These are phyloP conservation scores for Drosophila buzzatii DNA, from an alignment of 2,888 invertebrate species.

Conservation along the genomic window DNA sequence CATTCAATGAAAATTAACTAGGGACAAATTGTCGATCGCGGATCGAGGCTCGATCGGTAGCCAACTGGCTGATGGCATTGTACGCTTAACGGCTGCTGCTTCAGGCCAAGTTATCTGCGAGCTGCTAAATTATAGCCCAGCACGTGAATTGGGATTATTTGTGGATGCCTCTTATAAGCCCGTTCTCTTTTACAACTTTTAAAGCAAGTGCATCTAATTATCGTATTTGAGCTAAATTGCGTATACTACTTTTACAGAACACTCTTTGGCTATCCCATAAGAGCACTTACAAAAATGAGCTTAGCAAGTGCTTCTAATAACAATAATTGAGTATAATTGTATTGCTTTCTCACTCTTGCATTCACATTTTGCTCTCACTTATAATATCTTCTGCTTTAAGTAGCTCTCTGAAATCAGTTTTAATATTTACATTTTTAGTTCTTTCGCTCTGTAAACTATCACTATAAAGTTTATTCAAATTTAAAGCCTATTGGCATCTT, in stretches of 20 bases:
- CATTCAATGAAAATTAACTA: constrained; percentile 59
- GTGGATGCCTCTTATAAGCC: constrained; percentile 4
- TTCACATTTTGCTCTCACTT: not conserved
- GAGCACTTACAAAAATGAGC: not conserved
- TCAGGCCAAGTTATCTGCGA: constrained; percentile 15
- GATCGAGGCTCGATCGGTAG: constrained; percentile 13
- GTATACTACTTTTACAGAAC: not conserved
- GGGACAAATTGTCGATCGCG: constrained; percentile 59
- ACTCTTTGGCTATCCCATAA: not conserved
- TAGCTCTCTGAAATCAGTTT: too few relatives aligned
- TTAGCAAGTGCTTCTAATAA: constrained; percentile 20
- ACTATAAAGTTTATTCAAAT: not conserved
- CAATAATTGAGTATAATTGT: constrained; percentile 3
- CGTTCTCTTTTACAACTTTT: constrained; percentile 13
- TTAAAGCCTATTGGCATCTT: constrained; percentile 2
- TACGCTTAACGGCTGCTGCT: constrained; percentile 45
- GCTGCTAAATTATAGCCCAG: constrained; percentile 35
- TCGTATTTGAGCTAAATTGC: constrained; percentile 4
- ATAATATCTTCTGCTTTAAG: too few relatives aligned
- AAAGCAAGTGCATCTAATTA: constrained; percentile 25
- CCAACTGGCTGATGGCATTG: constrained; percentile 29
- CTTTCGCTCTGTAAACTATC: not conserved
- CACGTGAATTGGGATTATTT: constrained; percentile 25
- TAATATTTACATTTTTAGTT: not conserved
- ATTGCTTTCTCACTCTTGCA: not conserved